Base-by-base conservation (phyloP, 1,140 invertebrate species). In the Platorchestia sp. region DNA sequence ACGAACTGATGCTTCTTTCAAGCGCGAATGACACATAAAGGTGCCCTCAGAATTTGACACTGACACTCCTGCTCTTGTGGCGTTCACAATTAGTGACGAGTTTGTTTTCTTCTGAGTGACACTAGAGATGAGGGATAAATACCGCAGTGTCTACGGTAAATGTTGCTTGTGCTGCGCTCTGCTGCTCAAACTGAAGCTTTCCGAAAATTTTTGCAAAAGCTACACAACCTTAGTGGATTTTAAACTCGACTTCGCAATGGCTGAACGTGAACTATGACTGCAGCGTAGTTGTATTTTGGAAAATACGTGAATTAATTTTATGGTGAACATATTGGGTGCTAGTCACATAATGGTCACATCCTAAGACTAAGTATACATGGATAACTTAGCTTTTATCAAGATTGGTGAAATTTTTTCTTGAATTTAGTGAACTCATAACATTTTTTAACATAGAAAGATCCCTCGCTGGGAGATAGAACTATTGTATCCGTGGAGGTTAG, bases 21-120 rank as follows among this genome's bases (percentile, higher is more conserved):
- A 42, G 10, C 43, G 87, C 87, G 41, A 89, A 27, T 89, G 87
- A 89, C 87, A 89, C 36, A 41, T 89, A 89, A 89, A 89, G 27
- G 41, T 89, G 87, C n/a, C 14, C 87, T 89, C 87, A 89, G 87
- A 89, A 89, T 89, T 89, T 89, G 87, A 89, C 87, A 89, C 41
- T 89, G 87, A 89, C 87, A 75, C 59, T 75, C 14, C 59, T 89
- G n/a, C 36, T 89, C 87, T 3, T 89, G 87, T 42, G 14, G 87
- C 3, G 10, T 10, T 89, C 27, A 89, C 87, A 89, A 42, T 42
- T 19, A 41, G 41, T 41, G 41, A 89, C n/a, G 87, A 42, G 87
- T 89, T 89, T 89, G 87, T 89, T 89, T 89, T 42, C 36, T 89
- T 89, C 87, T 43, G 41, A 19, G 87, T 36, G 87, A 89, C 36